A percentile compares a stretch with the other conserved stretches of the same genome.
Evolutionary conservation across 2,888 invertebrate species (phyloP).

Genomic region (Xestia ashworthii): DNA sequence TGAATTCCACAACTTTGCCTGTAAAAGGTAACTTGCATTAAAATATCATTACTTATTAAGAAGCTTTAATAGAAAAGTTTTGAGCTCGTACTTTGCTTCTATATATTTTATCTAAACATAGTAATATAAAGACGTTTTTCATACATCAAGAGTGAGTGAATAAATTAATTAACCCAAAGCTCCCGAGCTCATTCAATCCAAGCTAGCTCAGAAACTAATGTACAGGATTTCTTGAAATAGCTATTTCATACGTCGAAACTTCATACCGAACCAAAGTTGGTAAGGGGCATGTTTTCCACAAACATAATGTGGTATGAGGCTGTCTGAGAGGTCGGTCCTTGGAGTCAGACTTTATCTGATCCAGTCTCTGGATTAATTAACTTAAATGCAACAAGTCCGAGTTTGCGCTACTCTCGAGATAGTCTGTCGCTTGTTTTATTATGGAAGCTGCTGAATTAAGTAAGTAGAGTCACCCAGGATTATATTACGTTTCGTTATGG

Average conservation of each 20-base stretch:
- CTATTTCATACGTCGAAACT: slow-evolving; percentile 56
- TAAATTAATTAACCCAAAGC: slow-evolving; percentile 36
- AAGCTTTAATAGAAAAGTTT: slow-evolving; percentile 25
- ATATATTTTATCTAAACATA: neutral
- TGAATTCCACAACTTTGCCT: slow-evolving; percentile 15
- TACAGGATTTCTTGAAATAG: slow-evolving; percentile 39
- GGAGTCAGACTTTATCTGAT: slow-evolving; percentile 85
- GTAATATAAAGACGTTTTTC: slow-evolving; percentile 13
- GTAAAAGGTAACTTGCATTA: slow-evolving; percentile 18
- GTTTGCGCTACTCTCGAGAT: slow-evolving; percentile 87
- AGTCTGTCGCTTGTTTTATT: slow-evolving; percentile 87
- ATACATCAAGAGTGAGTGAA: slow-evolving; percentile 4
- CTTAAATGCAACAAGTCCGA: slow-evolving; percentile 90
- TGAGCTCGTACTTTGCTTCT: slow-evolving; percentile 4
- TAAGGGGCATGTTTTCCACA: slow-evolving; percentile 65
- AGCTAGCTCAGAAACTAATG: slow-evolving; percentile 29
- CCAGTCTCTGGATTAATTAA: slow-evolving; percentile 87
- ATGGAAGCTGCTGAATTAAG: slow-evolving; percentile 86
- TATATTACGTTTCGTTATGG: slow-evolving; percentile 74
- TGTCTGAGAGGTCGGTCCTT: slow-evolving; percentile 76
- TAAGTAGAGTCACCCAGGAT: slow-evolving; percentile 76
- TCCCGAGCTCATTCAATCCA: slow-evolving; percentile 10
- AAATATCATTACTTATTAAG: slow-evolving; percentile 28
- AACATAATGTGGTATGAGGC: slow-evolving; percentile 65
- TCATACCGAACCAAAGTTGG: slow-evolving; percentile 59